Evolutionary conservation across 2,113 vertebrate genomes (phyloP), one percentile per base, ranked within the genome.

Genomic region (Eudyptes chrysolophus): DNA sequence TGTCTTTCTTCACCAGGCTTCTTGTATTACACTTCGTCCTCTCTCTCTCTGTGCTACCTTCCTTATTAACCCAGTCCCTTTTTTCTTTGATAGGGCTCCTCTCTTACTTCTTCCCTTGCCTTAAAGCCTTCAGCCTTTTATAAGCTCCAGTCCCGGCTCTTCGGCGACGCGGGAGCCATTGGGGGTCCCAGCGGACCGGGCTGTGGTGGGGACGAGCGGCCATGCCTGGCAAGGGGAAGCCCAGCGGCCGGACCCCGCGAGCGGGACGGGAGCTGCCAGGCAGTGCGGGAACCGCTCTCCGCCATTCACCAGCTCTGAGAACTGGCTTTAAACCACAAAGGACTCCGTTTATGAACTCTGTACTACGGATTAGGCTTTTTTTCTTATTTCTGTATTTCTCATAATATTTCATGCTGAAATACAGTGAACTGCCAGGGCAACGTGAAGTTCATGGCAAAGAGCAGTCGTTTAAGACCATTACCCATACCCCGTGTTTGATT

Each of bases 141-240:
- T 24, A 25, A 62, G 11, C 36, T 75, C 30, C 30, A 42, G 8
- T 6, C 38, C 40, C 42, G n/a, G 38, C 29, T 54, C 9, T 42
- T 60, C 0, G 3, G 40, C 2, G 9, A 12, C 0, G 2, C 1
- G 2, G 71, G 25, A 49, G 68, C 32, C 4, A 0, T 14, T 30
- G n/a, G 19, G 29, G 7, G 21, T 30, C 20, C 14, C 26, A 16
- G 68, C 42, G 36, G 46, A 32, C 16, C 1, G 13, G 36, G 57
- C n/a, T 18, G 34, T 2, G 3, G 34, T 26, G 38, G 30, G 44
- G 30, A 27, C 26, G 42, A 21, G 21, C 1, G 0, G 26, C 13
- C 51, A 22, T 9, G 27, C 46, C 36, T 11, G 46, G 48, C 15
- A 14, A 58, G 25, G 49, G 34, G 13, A 42, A 36, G 10, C 29